Evolutionary conservation across 2,888 invertebrate species (phyloP).

Genomic region (Sminthurides aquaticus): DNA sequence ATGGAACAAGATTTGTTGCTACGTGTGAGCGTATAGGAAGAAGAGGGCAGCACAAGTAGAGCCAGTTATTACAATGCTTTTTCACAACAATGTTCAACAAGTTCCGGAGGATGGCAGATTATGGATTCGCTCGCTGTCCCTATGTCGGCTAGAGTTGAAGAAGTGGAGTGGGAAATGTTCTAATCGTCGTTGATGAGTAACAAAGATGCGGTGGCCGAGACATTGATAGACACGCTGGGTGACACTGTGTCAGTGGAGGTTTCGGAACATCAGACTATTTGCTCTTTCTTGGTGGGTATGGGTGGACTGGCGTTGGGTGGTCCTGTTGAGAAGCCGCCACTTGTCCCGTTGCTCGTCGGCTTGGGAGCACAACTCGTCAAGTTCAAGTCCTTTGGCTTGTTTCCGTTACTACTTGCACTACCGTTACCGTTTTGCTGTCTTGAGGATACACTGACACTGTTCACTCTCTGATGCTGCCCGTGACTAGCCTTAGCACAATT

Average conservation of each 20-base stretch:
- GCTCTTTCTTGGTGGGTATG: conserved; percentile 43
- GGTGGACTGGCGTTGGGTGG: conserved; percentile 31
- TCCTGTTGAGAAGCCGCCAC: conserved; percentile 25
- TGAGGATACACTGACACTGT: conserved; percentile 25
- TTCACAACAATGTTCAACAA: too few species aligned
- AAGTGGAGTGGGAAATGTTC: too few species aligned
- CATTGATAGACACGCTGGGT: background rate
- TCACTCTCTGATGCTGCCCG: conserved; percentile 31
- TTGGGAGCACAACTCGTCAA: conserved; percentile 24
- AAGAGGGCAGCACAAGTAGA: too few species aligned
- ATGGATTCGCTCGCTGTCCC: too few species aligned
- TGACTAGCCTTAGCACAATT: conserved; percentile 32
- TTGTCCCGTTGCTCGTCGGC: conserved; percentile 34
- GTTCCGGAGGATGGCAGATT: too few species aligned
- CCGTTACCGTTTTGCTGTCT: conserved; percentile 29
- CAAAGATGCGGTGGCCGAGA: background rate
- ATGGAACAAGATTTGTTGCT: too few species aligned
- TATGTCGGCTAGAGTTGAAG: too few species aligned
- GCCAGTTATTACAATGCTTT: too few species aligned
- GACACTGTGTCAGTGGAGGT: too few species aligned
- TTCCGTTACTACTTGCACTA: conserved; percentile 19
- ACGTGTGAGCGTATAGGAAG: too few species aligned
- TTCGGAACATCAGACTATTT: conserved; percentile 41
- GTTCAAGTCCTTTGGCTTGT: conserved; percentile 20
- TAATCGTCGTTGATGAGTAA: too few species aligned